Evolutionary conservation across 2,797 vertebrate genomes (phyloP).

Genomic region (Myiotriccus ornatus): DNA sequence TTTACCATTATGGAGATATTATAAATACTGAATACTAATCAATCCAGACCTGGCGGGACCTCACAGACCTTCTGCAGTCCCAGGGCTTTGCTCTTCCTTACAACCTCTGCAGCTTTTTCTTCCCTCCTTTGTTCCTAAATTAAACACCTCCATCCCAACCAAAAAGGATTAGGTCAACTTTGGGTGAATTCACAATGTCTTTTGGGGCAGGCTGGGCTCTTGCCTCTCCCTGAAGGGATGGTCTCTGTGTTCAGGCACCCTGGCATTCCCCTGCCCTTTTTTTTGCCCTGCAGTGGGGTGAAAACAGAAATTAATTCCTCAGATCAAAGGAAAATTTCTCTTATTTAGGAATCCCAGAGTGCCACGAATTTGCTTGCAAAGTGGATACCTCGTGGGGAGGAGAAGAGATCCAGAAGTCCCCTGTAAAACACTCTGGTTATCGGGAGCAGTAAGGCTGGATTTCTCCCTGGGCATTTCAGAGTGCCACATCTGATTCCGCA

Average conservation of each 20-base stretch:
- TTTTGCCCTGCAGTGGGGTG: background rate
- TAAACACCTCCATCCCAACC: background rate
- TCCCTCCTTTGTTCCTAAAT: constrained; percentile 9
- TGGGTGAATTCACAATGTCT: background rate
- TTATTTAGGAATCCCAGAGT: background rate
- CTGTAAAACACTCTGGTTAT: background rate
- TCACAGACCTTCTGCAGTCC: constrained; percentile 73
- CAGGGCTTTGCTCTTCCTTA: constrained; percentile 47
- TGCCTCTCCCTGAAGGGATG: rapidly evolving
- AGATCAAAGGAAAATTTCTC: background rate
- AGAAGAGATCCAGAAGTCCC: background rate
- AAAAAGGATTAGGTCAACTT: background rate
- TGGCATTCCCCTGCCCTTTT: background rate
- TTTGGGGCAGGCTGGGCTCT: background rate
- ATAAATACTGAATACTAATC: constrained; percentile 85
- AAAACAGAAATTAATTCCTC: background rate
- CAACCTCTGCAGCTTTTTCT: constrained; percentile 7
- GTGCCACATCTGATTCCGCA: constrained; percentile 52
- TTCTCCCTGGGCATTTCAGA: constrained; percentile 32
- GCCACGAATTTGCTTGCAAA: background rate
- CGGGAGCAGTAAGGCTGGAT: background rate
- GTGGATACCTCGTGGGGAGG: background rate
- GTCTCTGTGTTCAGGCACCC: background rate
- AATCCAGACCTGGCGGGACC: constrained; percentile 78
- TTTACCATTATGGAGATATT: constrained; percentile 85